phyloP scores from a whole-genome alignment of 2,113 vertebrate genomes.

The Clarias batrachus region DNA sequence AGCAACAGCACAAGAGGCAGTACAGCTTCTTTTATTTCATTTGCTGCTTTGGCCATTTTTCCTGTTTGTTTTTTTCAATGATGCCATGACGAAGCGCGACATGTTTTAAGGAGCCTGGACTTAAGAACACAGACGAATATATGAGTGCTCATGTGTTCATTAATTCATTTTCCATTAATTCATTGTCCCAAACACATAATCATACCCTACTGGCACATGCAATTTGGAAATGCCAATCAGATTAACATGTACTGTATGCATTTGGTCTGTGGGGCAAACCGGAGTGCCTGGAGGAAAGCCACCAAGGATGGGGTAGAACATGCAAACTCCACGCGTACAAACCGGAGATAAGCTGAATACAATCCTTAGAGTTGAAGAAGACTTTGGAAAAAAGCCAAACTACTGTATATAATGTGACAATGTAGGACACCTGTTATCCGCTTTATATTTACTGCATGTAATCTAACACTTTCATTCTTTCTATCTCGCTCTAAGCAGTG shows the following conservation, averaged over 20 bases:
- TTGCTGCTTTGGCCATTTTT: neutral
- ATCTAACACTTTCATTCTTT: neutral
- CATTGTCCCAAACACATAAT: too few species aligned
- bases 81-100: neutral
- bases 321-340: too few species aligned
- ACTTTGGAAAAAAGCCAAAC: neutral
- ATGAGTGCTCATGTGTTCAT: neutral
- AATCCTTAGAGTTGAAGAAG: neutral
- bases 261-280: too few species aligned
- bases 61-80: neutral
- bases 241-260: too few species aligned
- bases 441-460: neutral
- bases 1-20: neutral
- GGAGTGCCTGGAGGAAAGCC: too few species aligned
- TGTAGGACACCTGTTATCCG: neutral
- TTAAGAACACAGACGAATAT: neutral
- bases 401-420: too few species aligned
- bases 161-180: too few species aligned
- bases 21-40: neutral
- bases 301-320: too few species aligned
- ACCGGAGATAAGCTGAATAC: neutral
- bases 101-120: neutral
- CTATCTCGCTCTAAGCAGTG: neutral
- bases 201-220: too few species aligned
- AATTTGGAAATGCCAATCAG: too few species aligned